Evolutionary conservation across 2,113 vertebrate genomes (phyloP), one percentile per base, ranked within the genome.

Genomic region (Oreochromis tanganicae): DNA sequence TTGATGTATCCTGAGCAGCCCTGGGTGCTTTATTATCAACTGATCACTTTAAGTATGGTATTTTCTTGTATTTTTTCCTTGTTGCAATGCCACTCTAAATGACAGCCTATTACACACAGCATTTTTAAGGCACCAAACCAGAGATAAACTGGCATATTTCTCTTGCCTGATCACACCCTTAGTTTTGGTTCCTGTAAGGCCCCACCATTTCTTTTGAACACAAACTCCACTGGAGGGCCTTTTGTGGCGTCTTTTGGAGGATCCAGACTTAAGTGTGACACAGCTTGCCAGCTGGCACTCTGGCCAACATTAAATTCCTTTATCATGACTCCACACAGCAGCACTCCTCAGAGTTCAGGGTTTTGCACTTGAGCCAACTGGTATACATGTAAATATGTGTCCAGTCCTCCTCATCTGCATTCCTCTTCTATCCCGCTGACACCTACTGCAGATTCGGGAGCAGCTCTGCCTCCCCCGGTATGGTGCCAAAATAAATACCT

Each of bases 401-500:
- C 73, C 50, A 21, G 83, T 66, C 80, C 75, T 88, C 83, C 81
- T 90, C 89, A 88, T 93, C 89, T 89, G 91, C 94, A 94, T 95
- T 95, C 93, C 91, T 84, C 29, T 86, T 85, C 88, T 87, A 88
- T 88, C 87, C 85, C 16, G 43, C 71, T 85, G 80, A 92, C 91
- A 91, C 84, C 84, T 87, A 85, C 84, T 79, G 82, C 66, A 86
- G 82, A 84, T 87, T 92, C 34, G 80, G 61, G 86, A 92, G 80
- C 88, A 86, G 91, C 79, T 55, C 81, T 32, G 81, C 88, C 86
- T 91, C 89, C 91, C 88, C 93, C 19, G 21, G 84, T 91, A 91
- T 89, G 90, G 93, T 87, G 88, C 88, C 93, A 91, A 87, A 93
- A 90, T 71, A 92, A 92, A 92, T 84, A 57, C 85, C 68, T 81